These are phyloP conservation scores for Ennomos erosarius DNA, from an alignment of 2,888 invertebrate genomes.

Conservation along the genomic window DNA sequence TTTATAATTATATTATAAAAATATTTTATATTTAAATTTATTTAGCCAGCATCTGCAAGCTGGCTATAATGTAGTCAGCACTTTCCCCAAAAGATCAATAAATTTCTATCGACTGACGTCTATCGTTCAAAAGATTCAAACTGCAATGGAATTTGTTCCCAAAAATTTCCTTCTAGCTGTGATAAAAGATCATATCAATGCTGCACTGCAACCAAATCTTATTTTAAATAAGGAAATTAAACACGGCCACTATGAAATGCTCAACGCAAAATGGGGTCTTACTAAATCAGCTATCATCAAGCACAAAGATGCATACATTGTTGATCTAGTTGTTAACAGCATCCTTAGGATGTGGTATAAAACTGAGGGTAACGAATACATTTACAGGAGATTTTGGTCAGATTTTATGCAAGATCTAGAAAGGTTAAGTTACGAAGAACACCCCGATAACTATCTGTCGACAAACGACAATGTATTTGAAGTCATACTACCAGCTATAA, in stretches of 20 bases:
- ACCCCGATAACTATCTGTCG: no score
- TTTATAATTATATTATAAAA: no score
- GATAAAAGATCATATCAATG: constrained; percentile 11
- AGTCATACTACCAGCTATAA: not conserved
- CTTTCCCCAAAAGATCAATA: constrained; percentile 29
- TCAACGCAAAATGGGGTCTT: constrained; percentile 7
- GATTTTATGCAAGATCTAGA: constrained; percentile 2
- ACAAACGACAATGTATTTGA: no score
- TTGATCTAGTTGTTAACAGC: not conserved
- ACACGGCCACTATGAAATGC: not conserved
- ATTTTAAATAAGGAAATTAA: not conserved
- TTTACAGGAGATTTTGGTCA: constrained; percentile 10
- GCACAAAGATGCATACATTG: constrained; percentile 1
- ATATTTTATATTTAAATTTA: no score
- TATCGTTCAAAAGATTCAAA: not conserved
- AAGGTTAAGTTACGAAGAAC: not conserved
- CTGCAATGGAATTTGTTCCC: not conserved
- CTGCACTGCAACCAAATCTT: constrained; percentile 1
- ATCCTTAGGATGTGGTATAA: constrained; percentile 1
- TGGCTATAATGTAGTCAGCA: constrained; percentile 17
- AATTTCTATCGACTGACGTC: not conserved
- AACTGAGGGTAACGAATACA: not conserved
- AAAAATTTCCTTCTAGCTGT: not conserved
- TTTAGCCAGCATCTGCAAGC: constrained; percentile 1
- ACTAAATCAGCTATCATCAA: constrained; percentile 1